phyloP scores from a whole-genome alignment of 1,140 invertebrate species.

The Trypoxylus dichotomus region DNA sequence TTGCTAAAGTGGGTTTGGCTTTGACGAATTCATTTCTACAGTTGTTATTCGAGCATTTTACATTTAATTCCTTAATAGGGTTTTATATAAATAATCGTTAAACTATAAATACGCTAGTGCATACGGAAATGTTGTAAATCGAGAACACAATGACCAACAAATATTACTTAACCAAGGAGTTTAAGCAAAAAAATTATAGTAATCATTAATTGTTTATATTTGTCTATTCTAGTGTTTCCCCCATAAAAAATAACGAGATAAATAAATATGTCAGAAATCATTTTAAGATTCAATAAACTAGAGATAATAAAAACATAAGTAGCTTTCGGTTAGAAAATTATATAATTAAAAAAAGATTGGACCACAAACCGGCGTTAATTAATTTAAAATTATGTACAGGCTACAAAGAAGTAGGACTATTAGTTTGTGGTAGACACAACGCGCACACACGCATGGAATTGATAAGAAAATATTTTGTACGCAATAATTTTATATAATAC shows the following conservation, averaged over 20 bases:
- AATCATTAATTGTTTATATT: too few relatives aligned
- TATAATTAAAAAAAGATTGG: neutral
- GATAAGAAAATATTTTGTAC: neutral
- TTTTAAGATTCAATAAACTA: neutral
- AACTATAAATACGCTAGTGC: too few relatives aligned
- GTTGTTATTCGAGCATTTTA: too few relatives aligned
- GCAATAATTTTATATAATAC: slow-evolving; percentile 11
- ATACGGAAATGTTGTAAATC: too few relatives aligned
- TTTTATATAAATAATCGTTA: too few relatives aligned
- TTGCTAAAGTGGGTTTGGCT: too few relatives aligned
- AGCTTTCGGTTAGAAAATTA: neutral
- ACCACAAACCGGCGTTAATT: neutral
- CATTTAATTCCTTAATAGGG: too few relatives aligned
- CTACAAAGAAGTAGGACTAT: neutral
- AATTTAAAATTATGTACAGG: neutral
- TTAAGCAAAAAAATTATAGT: too few relatives aligned
- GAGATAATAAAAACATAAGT: neutral
- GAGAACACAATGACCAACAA: too few relatives aligned
- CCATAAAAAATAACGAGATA: neutral
- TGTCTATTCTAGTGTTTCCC: too few relatives aligned
- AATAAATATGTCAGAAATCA: neutral
- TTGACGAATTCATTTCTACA: too few relatives aligned
- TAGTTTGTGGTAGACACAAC: neutral
- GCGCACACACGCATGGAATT: neutral
- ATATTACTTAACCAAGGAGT: too few relatives aligned